Base-by-base conservation (phyloP, 1,140 invertebrate genomes). In the Heliothis virescens region DNA sequence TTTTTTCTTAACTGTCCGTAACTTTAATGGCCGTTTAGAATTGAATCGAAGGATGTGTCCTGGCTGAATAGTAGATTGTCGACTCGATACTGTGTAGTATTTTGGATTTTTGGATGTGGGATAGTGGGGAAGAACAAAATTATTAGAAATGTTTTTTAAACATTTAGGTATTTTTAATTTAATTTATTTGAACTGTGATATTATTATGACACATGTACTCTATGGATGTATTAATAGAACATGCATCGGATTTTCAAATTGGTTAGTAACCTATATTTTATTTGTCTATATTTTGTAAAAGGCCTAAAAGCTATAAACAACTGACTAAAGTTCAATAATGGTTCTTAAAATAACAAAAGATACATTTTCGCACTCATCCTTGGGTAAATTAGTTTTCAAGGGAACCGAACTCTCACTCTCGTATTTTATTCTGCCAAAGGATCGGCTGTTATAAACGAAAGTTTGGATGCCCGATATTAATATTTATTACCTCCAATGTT, bases 401-500 rank as follows among this genome's bases (percentile, higher is more conserved):
- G 76, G 52, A 86, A 83, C 73, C 69, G 67, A 74, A 67, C 59
- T 81, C 55, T 82, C 65, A 86, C 84, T 86, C 83, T 86, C 78
- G 65, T 86, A 86, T 79, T 86, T 83, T 83, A 82, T 86, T 87
- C 81, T 83, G 78, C 76, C 85, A 75, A 87, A 87, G 81, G 79
- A 88, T 82, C 75, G 73, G n/a, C 53, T 83, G 83, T 88, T 88
- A 87, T 90, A 92, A 89, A 90, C 84, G 84, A 85, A 89, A 89
- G 76, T 87, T 89, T 80, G 81, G 84, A 79, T 81, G 74, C 73
- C 63, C 81, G 79, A 90, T 92, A 93, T 92, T 93, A 93, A 92
- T 92, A 93, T 93, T 93, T 92, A 94, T 91, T 90, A 85, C 89
- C 86, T 83, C 76, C 81, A 87, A 85, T 87, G 85, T 90, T 80